Evolutionary conservation across 2,797 vertebrate species (phyloP), one percentile per base, ranked within the genome.

Genomic region (Poeciliopsis presidionis): DNA sequence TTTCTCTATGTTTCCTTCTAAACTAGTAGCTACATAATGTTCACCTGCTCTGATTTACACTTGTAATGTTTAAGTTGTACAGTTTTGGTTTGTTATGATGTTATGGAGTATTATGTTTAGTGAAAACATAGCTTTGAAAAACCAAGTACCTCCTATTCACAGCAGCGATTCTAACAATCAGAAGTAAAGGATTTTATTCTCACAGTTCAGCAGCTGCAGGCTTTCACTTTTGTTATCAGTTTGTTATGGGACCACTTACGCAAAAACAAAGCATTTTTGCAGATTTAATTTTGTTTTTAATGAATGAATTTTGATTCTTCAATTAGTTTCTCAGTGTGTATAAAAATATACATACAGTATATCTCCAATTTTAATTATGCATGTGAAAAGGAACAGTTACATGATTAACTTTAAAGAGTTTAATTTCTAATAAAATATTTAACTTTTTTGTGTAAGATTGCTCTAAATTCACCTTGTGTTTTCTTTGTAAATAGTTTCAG

Each of bases 101-200:
- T 43, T 69, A 13, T 12, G 20, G 1, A n/a, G 61, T 39, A 22
- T 39, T 30, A 28, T 76, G 57, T 77, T 76, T 73, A 16, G 76
- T 36, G 33, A 53, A 72, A 91, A 77, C 73, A 79, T 11, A 41
- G 80, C 76, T 79, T 88, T 88, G 55, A 7, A 82, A 79, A 90
- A 90, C 84, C 36, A 75, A 85, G 79, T 86, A 92, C 88, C 83
- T 89, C 88, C 77, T 30, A 78, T 71, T 71, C 22, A 13, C 59
- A 73, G 82, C 79, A 69, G 78, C 8, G 7, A 71, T 71, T 41
- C 45, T 81, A 83, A 81, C 72, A 67, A 73, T 87, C 81, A 75
- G 69, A 73, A 11, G 41, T 51, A 22, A 47, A 45, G 22, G 11
- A 53, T 22, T 46, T 59, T 73, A 25, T 51, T 73, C 4, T 28